These are phyloP conservation scores for Xestia xanthographa DNA, from an alignment of 2,888 invertebrate species.

Conservation along the genomic window DNA sequence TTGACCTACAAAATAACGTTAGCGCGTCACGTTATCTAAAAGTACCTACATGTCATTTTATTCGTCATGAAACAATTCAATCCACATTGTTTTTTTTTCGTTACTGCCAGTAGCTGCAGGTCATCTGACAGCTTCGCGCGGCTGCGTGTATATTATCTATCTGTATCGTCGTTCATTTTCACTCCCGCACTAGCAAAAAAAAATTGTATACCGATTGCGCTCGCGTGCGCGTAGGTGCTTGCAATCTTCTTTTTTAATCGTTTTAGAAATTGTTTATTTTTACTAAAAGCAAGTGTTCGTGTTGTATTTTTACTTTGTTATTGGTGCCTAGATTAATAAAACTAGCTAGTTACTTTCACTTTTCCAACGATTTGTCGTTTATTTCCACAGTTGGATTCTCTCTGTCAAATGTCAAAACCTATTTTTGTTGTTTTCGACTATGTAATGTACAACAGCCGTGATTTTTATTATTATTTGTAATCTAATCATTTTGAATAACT, in stretches of 20 bases:
- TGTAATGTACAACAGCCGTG: conserved; percentile 46
- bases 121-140: conserved; percentile 45
- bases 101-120: conserved; percentile 23
- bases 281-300: conserved; percentile 24
- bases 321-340: conserved; percentile 18
- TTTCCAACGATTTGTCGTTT: conserved; percentile 48
- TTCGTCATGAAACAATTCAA: conserved; percentile 33
- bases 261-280: conserved; percentile 44
- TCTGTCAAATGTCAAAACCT: conserved; percentile 64
- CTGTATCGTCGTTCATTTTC: conserved; percentile 26
- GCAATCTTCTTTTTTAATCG: conserved; percentile 25
- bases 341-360: conserved; percentile 64
- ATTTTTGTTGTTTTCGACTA: conserved; percentile 66
- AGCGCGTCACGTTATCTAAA: background rate
- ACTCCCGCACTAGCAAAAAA: conserved; percentile 36
- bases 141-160: conserved; percentile 26
- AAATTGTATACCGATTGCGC: conserved; percentile 42
- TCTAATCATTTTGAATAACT: background rate
- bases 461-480: conserved; percentile 53
- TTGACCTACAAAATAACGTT: background rate
- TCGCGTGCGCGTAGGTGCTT: conserved; percentile 55
- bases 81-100: conserved; percentile 32
- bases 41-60: conserved; percentile 20
- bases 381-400: conserved; percentile 54
- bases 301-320: conserved; percentile 25